Evolutionary conservation across 2,888 invertebrate genomes (phyloP).

Genomic region (Amphipyra tragopoginis): DNA sequence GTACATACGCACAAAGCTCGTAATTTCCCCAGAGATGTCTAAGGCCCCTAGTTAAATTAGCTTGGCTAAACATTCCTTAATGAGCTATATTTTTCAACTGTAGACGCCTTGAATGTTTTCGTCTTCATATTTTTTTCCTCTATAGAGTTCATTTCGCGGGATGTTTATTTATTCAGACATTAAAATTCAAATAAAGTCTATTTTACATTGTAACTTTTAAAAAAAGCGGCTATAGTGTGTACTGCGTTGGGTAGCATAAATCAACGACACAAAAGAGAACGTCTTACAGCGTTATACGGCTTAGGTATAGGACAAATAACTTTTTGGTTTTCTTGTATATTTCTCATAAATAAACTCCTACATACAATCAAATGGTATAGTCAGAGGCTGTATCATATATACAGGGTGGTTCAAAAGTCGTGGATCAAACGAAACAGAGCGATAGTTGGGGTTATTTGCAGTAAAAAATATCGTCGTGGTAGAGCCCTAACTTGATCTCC

Average conservation of each 20-base stretch:
- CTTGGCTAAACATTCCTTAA: slow-evolving; percentile 84
- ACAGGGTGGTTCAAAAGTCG: no score
- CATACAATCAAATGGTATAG: no score
- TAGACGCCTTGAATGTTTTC: slow-evolving; percentile 73
- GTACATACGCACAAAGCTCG: slow-evolving; percentile 77
- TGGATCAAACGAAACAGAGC: no score
- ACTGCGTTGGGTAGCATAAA: slow-evolving; percentile 27
- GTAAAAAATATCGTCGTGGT: no score
- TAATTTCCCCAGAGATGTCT: slow-evolving; percentile 83
- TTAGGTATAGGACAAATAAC: slow-evolving; percentile 2
- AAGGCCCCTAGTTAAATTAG: slow-evolving; percentile 83
- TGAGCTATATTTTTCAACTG: slow-evolving; percentile 82
- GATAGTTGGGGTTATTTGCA: no score
- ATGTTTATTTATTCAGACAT: slow-evolving; percentile 52
- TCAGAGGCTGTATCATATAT: no score
- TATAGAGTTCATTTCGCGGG: slow-evolving; percentile 59
- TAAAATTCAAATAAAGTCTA: slow-evolving; percentile 48
- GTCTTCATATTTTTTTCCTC: slow-evolving; percentile 69
- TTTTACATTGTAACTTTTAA: slow-evolving; percentile 47
- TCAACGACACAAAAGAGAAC: slow-evolving; percentile 42
- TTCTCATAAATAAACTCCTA: no score
- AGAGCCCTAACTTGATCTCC: no score
- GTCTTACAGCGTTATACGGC: slow-evolving; percentile 22
- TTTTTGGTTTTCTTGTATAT: slow-evolving; percentile 14
- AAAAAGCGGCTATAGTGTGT: slow-evolving; percentile 27